Evolutionary conservation across 2,797 vertebrate species (phyloP).

Genomic region (Uromys caudimaculatus): DNA sequence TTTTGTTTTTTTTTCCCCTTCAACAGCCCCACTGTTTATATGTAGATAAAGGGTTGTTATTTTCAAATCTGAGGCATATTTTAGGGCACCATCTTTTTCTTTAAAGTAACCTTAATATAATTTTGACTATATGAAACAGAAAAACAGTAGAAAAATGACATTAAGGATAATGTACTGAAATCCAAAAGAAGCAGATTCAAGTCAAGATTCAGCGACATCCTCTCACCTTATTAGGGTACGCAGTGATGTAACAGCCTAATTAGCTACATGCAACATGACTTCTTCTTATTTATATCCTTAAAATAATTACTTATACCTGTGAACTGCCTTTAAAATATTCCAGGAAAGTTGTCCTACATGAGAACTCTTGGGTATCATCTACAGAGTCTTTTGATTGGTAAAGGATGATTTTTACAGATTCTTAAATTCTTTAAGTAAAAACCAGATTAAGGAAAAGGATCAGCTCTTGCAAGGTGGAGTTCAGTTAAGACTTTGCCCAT

Average conservation of each 20-base stretch:
- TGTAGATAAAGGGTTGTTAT: background rate
- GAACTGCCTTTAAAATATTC: background rate
- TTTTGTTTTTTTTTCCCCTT: conserved; percentile 49
- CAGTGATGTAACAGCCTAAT: background rate
- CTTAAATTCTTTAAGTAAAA: background rate
- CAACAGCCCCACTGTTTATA: background rate
- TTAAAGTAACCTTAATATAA: conserved; percentile 23
- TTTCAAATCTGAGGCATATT: background rate
- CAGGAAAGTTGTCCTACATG: background rate
- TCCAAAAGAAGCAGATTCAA: background rate
- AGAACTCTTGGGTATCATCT: background rate
- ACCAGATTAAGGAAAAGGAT: background rate
- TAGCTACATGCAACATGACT: background rate
- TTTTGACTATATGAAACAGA: conserved; percentile 18
- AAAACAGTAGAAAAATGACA: background rate
- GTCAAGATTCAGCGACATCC: background rate
- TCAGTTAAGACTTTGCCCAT: background rate
- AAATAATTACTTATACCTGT: conserved; percentile 26
- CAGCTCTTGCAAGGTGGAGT: background rate
- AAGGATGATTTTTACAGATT: conserved; percentile 8
- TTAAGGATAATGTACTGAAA: background rate
- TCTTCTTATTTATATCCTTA: background rate
- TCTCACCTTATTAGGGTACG: background rate
- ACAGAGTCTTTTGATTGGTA: background rate
- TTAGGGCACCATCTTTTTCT: conserved; percentile 1